Conservation (phyloP, 1,140 invertebrate genomes). For the Drosophila prosaltans region DNA sequence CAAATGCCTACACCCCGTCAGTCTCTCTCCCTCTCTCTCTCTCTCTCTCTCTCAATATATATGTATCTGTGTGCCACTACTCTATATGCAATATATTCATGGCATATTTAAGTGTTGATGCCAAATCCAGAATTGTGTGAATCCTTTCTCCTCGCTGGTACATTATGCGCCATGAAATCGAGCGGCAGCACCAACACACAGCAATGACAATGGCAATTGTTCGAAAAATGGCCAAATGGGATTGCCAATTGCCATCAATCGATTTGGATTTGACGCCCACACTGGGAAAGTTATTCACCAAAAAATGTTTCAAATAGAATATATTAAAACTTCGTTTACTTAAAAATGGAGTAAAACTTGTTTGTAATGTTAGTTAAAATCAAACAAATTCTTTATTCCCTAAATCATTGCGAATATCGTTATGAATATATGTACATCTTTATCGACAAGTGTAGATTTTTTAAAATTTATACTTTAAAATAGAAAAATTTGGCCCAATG, state of each 20-base stretch:
- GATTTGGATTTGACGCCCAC: conserved; percentile 43
- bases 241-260: conserved; percentile 70
- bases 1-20: background rate
- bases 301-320: too few species aligned
- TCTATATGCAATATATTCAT: conserved; percentile 13
- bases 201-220: conserved; percentile 56
- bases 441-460: too few species aligned
- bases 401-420: too few species aligned
- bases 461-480: background rate
- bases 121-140: conserved; percentile 30
- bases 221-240: conserved; percentile 40
- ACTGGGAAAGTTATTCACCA: background rate
- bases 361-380: too few species aligned
- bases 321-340: too few species aligned
- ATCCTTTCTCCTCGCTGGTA: conserved; percentile 38
- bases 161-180: conserved; percentile 30
- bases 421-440: too few species aligned
- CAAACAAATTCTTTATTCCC: too few species aligned
- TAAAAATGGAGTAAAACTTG: too few species aligned
- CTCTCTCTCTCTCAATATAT: conserved; percentile 23
- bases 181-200: background rate
- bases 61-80: background rate
- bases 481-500: background rate
- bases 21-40: background rate
- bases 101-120: conserved; percentile 52